Percentiles rank a stretch among this genome's conserved stretches.
These are phyloP conservation scores for Catharus fuscescens DNA, from an alignment of 2,113 vertebrate genomes.

Conservation along the genomic window DNA sequence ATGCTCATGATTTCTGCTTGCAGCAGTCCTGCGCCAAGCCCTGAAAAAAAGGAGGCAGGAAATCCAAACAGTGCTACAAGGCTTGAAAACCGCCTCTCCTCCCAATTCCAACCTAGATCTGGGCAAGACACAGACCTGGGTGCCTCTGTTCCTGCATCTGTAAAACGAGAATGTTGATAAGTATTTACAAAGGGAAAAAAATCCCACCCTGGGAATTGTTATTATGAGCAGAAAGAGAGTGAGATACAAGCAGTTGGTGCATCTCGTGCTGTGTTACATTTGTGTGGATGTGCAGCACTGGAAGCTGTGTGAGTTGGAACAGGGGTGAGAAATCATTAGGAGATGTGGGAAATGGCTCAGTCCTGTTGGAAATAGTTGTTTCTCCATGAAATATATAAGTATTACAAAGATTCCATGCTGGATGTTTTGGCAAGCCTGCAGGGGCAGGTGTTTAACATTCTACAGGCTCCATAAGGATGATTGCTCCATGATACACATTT, in stretches of 20 bases:
- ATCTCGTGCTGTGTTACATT: neutral
- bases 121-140: neutral
- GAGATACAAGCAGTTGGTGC: neutral
- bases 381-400: neutral
- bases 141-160: neutral
- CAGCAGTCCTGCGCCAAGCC: neutral
- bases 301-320: neutral
- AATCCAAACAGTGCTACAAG: neutral
- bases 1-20: neutral
- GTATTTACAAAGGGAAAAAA: neutral
- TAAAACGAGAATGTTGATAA: neutral
- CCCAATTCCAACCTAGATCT: accelerated
- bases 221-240: neutral
- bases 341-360: neutral
- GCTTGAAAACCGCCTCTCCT: neutral
- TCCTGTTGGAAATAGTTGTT: neutral
- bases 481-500: constrained; percentile 63
- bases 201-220: neutral
- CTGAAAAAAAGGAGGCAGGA: neutral
- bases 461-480: constrained; percentile 39
- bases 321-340: neutral
- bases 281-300: neutral
- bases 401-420: neutral
- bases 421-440: constrained; percentile 63
- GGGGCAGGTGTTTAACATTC: constrained; percentile 65